Base-by-base conservation (phyloP, 2,888 invertebrate species). In the Drosophila lutescens region DNA sequence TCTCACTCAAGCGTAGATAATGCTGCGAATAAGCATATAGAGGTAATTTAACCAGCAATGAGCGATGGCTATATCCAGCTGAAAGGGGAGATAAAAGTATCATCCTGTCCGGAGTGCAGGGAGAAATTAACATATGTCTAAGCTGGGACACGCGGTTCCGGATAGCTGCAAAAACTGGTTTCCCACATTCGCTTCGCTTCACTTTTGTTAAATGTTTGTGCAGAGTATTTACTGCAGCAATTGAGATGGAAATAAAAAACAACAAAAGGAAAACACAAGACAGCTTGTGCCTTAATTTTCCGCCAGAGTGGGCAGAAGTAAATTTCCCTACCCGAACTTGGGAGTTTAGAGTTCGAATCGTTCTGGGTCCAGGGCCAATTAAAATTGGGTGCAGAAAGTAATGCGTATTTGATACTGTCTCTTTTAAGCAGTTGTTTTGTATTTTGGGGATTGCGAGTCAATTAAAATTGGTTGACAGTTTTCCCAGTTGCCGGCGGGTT, bases 381-480 rank as follows among this genome's bases (percentile, higher is more conserved):
- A 84, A 86, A 86, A 82, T 71, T 68, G 82, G 56, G 65, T 46
- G 50, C 65, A 43, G 32, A 63, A 56, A 56, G 51, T 54, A 87
- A 82, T 83, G 80, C 83, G 78, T 85, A 72, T 73, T 87, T 85
- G 70, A 71, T 80, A 82, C 66, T 74, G 59, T 59, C 51, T 58
- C 40, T 17, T 15, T 66, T 66, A 66, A 67, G 47, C 40, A 46
- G 41, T 44, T 59, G 55, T 26, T 47, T 15, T 47, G 57, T 32
- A 46, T 44, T 65, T 65, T n/a, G 47, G 74, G 88, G 82, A 82
- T 85, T 89, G 72, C 49, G 80, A 85, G 88, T 87, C 89, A 87
- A 86, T 86, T 86, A 88, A 89, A 88, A 86, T 71, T 65, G 71
- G 72, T 79, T 87, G 89, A 87, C 88, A 87, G 78, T 73, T 79